phyloP scores from a whole-genome alignment of 2,113 vertebrate species.

The Camelus dromedarius region DNA sequence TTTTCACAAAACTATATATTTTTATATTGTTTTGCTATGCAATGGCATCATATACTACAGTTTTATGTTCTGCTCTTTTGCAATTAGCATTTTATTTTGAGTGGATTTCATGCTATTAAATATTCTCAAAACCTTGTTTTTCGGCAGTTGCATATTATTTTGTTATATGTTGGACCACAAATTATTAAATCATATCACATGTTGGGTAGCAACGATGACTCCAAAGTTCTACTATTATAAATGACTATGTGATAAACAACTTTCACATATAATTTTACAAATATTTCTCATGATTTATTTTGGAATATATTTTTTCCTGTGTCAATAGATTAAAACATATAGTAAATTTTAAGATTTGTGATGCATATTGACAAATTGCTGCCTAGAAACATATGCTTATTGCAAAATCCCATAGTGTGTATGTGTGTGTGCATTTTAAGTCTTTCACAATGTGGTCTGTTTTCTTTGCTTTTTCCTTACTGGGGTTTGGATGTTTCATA shows the following conservation, averaged over 20 bases:
- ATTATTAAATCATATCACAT: background rate
- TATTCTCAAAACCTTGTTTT: conserved; percentile 10
- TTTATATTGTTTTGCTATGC: background rate
- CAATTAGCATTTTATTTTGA: background rate
- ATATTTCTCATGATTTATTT: background rate
- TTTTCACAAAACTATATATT: background rate
- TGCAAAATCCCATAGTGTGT: background rate
- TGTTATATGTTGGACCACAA: background rate
- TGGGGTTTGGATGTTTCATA: background rate
- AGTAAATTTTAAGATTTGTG: background rate
- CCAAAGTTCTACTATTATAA: background rate
- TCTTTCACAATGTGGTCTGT: background rate
- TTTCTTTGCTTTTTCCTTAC: background rate
- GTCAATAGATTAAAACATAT: background rate
- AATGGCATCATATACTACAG: background rate
- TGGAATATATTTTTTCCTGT: background rate
- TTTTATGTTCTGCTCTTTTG: background rate
- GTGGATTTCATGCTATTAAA: background rate
- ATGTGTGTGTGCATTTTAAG: background rate
- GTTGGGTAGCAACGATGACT: background rate
- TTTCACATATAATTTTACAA: background rate
- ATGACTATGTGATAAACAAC: background rate
- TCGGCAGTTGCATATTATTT: background rate
- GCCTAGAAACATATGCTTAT: background rate
- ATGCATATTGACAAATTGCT: background rate